Base-by-base conservation (phyloP, 2,888 invertebrate species). In the Troilus luridus region DNA sequence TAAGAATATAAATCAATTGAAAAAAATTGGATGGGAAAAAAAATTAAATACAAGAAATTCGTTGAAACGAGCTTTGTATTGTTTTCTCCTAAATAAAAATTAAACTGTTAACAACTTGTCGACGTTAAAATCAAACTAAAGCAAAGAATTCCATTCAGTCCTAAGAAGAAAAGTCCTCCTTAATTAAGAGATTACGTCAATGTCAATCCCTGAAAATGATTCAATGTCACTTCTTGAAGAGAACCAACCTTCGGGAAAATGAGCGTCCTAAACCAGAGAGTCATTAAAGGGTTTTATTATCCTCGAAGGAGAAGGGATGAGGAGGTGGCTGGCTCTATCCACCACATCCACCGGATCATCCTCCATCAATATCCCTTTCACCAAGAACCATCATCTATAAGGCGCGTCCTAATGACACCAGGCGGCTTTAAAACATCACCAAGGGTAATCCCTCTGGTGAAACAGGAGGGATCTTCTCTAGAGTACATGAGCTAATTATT, bases 321-420 rank as follows among this genome's bases (percentile, higher is more conserved):
- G 72, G 14, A 41, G 24, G 41, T 17, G 72, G 72, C 41, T 17
- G 72, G 72, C 41, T 77, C 41, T 41, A 77, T 27, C 67, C 67
- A 67, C 24, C 1, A 19, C 72, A 21, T 3, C 59, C 21, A n/a
- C 8, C 21, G 27, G 27, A 77, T 77, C 72, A 77, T 77, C 72
- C 41, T 77, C 24, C 72, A 41, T 77, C 72, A 77, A 77, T 77
- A 77, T 77, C 72, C 72, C 41, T 77, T 77, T 77, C 72, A 77
- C 27, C 72, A 77, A 77, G 72, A 77, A 17, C 72, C 72, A 27
- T 77, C 72, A 77, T 77, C 72, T 41, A 41, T 77, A 77, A 77
- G 72, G 72, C 72, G 72, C 27, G 8, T 77, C 19, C 72, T 77
- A 77, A 77, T 77, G 72, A 77, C 72, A 77, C 72, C 72, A 5